A percentile compares a stretch with the other conserved stretches of the same genome.
These are phyloP conservation scores for Zootermopsis nevadensis DNA, from an alignment of 2,888 invertebrate species.

Conservation along the genomic window DNA sequence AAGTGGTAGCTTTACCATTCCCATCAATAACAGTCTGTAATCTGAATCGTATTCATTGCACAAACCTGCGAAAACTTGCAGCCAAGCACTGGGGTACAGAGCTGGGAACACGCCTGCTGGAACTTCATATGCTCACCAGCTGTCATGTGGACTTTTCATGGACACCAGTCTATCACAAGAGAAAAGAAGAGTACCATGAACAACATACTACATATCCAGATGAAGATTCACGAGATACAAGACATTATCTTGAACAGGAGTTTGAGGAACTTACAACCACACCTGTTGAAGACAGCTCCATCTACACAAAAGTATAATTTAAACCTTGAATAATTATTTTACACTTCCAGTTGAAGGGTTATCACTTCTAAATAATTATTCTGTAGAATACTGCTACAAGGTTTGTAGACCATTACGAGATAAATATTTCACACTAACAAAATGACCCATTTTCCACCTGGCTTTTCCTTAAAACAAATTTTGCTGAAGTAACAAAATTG, in stretches of 20 bases:
- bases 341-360: too few relatives aligned
- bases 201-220: background rate
- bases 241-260: background rate
- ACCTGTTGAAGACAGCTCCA: background rate
- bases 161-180: background rate
- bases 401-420: too few relatives aligned
- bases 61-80: conserved; percentile 48
- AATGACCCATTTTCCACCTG: too few relatives aligned
- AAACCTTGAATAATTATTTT: too few relatives aligned
- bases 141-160: conserved; percentile 40
- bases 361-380: too few relatives aligned
- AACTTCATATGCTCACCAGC: conserved; percentile 44
- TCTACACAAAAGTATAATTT: background rate
- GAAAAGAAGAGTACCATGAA: background rate
- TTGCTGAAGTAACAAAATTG: too few relatives aligned
- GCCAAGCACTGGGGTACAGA: conserved; percentile 45
- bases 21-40: conserved; percentile 53
- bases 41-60: conserved; percentile 53
- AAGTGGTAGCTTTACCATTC: conserved; percentile 49
- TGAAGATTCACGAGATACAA: background rate
- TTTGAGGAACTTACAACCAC: background rate
- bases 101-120: conserved; percentile 40
- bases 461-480: too few relatives aligned
- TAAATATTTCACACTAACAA: too few relatives aligned
- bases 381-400: too few relatives aligned